phyloP scores from a whole-genome alignment of 1,140 invertebrate species.

The Chymomyza costata region DNA sequence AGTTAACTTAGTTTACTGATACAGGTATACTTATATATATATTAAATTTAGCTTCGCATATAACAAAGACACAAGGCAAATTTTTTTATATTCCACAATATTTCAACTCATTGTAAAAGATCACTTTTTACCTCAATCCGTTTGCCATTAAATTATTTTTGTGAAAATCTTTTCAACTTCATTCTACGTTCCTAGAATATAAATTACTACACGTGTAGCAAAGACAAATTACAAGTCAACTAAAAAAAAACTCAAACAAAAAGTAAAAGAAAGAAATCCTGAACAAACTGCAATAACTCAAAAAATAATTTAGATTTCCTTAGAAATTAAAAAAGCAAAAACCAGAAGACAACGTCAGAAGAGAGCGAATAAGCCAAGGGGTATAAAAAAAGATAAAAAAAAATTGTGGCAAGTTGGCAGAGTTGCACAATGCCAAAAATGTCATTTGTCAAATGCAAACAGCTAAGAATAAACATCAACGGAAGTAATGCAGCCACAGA shows the following conservation, averaged over 20 bases:
- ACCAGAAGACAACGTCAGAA: constrained; percentile 15
- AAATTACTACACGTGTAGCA: constrained; percentile 59
- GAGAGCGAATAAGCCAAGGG: too few relatives aligned
- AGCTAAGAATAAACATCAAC: constrained; percentile 71
- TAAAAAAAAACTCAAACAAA: too few relatives aligned
- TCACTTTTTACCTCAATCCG: too few relatives aligned
- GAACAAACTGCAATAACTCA: constrained; percentile 54
- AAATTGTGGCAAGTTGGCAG: constrained; percentile 36
- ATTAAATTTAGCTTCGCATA: too few relatives aligned
- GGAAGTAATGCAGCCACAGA: constrained; percentile 70
- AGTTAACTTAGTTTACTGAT: too few relatives aligned
- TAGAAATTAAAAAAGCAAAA: constrained; percentile 26
- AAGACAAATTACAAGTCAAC: constrained; percentile 52
- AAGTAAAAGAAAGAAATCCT: constrained; percentile 34
- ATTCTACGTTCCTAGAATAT: constrained; percentile 38
- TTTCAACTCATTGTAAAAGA: too few relatives aligned
- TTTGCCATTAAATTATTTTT: too few relatives aligned
- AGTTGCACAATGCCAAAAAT: constrained; percentile 66
- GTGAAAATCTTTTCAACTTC: too few relatives aligned
- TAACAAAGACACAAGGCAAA: too few relatives aligned
- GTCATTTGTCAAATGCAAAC: constrained; percentile 71
- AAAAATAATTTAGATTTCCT: constrained; percentile 68
- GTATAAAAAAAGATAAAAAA: constrained; percentile 4
- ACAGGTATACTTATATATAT: too few relatives aligned
- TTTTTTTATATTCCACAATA: too few relatives aligned